Evolutionary conservation across 2,113 vertebrate species (phyloP).

Genomic region (Lichenostomus cassidix): DNA sequence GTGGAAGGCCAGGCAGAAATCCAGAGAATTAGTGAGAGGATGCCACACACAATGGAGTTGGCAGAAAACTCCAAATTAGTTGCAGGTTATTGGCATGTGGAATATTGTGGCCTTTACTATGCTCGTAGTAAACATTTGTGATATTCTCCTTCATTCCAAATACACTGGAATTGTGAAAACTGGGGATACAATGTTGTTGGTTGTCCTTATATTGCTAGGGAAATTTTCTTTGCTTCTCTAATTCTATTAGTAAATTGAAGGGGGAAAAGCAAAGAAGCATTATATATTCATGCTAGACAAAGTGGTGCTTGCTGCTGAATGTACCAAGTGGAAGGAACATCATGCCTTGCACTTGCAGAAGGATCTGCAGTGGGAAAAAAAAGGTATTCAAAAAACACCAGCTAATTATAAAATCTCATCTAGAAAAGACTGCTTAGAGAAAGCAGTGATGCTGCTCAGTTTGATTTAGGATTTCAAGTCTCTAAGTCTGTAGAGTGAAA

Average conservation of each 20-base stretch:
- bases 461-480: not conserved
- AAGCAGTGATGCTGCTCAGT: not conserved
- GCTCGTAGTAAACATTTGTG: not conserved
- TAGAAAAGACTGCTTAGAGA: not conserved
- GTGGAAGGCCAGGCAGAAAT: not conserved
- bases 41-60: not conserved
- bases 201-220: not conserved
- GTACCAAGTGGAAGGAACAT: not conserved
- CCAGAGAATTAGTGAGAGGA: not conserved
- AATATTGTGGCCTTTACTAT: not conserved
- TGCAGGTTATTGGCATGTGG: not conserved
- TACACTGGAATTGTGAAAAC: not conserved
- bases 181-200: not conserved
- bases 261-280: not conserved
- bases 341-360: not conserved
- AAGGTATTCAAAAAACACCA: not conserved
- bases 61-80: not conserved
- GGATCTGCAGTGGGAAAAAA: not conserved
- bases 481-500: not conserved
- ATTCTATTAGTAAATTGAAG: not conserved
- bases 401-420: not conserved
- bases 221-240: not conserved
- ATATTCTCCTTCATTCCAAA: not conserved
- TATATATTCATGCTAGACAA: not conserved
- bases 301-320: not conserved